phyloP scores from a whole-genome alignment of 92 coral and sea anemone species.

The Palythoa grandiflora region DNA sequence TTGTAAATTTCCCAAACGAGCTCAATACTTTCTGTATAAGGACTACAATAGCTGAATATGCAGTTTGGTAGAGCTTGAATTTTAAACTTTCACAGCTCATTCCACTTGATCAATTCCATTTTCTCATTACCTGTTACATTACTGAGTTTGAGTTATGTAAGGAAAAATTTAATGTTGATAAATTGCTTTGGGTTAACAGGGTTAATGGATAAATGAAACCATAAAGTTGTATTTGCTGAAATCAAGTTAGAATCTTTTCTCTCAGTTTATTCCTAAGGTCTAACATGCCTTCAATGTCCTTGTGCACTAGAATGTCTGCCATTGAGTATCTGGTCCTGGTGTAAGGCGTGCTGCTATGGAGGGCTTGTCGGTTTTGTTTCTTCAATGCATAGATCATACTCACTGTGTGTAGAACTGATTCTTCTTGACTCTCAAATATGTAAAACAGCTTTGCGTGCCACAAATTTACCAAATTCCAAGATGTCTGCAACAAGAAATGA shows the following conservation, averaged over 20 bases:
- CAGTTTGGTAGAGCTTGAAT: background rate
- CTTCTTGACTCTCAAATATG: constrained; percentile 60
- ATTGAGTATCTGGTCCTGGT: constrained; percentile 67
- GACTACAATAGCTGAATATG: background rate
- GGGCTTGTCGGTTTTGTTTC: constrained; percentile 48
- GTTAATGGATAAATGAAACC: background rate
- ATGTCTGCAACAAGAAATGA: constrained; percentile 64
- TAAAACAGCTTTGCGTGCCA: constrained; percentile 95
- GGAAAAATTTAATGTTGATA: too few relatives aligned
- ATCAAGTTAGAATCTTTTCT: constrained; percentile 63
- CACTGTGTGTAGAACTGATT: constrained; percentile 72
- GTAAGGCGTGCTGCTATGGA: constrained; percentile 32
- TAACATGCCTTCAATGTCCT: constrained; percentile 86
- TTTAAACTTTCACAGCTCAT: background rate
- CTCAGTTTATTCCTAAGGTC: constrained; percentile 77
- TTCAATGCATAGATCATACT: constrained; percentile 71
- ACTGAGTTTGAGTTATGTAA: too few relatives aligned
- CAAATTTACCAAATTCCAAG: constrained; percentile 79
- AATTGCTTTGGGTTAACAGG: background rate
- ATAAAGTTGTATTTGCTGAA: background rate
- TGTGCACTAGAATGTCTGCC: constrained; percentile 83
- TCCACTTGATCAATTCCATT: too few relatives aligned
- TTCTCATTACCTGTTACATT: too few relatives aligned
- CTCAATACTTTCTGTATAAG: too few relatives aligned
- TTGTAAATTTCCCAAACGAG: too few relatives aligned